Evolutionary conservation across 2,797 vertebrate genomes (phyloP), one percentile per base, ranked within the genome.

Genomic region (Anguilla anguilla): DNA sequence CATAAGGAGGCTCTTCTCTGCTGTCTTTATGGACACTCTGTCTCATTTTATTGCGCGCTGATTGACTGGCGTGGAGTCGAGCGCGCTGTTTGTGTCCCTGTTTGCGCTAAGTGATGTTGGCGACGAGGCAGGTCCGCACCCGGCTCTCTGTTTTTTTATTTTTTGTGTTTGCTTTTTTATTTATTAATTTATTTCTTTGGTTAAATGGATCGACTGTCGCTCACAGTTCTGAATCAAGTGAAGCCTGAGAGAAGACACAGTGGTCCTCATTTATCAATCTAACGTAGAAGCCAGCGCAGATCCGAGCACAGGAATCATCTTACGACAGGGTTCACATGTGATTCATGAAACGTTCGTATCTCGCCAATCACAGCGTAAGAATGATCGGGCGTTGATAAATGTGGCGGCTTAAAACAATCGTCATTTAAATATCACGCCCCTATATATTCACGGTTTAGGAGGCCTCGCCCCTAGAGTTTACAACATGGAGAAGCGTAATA

Each of bases 21-120:
- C 25, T 19, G 51, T 84, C 28, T 84, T 55, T 84, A 84, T 84
- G 57, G 49, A 84, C n/a, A 17, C 83, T 57, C 83, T 57, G 53
- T 84, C 83, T 55, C 9, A 7, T 59, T 84, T 84, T 57, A 84
- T 84, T 59, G 83, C 53, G 2, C 25, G 6, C 43, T 82, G 77
- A 81, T 81, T 46, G 77, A 81, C 77, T 81, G 77, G 15, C 6
- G 79, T 1, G 13, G 46, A 22, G 43, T n/a, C 4, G 43, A 82
- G 79, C 51, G 79, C 25, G 22, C 79, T 51, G 22, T 82, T 82
- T 49, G 79, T 51, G n/a, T 59, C 49, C n/a, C 83, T 35, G 83
- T 55, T 84, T 84, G 51, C 19, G 28, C 82, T 46, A 51, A 74
- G 69, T 82, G 49, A 57, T 84, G 51, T 57, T 15, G 35, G 83